phyloP scores from a whole-genome alignment of 1,140 invertebrate species.

The Harpegnathos saltator region DNA sequence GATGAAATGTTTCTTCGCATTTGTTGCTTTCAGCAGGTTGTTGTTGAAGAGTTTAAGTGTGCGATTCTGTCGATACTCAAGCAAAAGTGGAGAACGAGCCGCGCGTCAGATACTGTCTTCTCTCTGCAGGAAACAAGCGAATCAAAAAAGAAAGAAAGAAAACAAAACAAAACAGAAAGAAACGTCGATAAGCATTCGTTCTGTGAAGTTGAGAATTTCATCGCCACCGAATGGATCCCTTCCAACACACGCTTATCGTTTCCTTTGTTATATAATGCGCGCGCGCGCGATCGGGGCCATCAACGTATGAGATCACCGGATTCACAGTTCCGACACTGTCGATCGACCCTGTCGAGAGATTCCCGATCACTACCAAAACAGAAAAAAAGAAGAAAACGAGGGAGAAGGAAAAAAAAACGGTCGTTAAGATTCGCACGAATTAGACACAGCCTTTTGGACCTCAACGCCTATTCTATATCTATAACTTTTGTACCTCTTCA shows the following conservation, averaged over 20 bases:
- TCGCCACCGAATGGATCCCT: not conserved
- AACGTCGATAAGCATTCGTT: constrained; percentile 12
- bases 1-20: not conserved
- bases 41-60: not conserved
- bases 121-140: not conserved
- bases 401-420: constrained; percentile 19
- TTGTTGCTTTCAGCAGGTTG: not conserved
- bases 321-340: constrained; percentile 18
- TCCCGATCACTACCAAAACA: not conserved
- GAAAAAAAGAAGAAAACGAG: not conserved
- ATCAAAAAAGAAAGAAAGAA: too few species aligned
- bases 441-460: constrained; percentile 78
- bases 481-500: constrained; percentile 80
- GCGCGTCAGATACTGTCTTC: not conserved
- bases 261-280: not conserved
- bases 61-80: not conserved
- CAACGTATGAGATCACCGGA: not conserved
- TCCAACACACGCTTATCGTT: not conserved
- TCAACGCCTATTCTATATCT: constrained; percentile 76
- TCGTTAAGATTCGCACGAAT: constrained; percentile 64
- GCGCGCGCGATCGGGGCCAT: constrained; percentile 11
- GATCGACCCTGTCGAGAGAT: not conserved
- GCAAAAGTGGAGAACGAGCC: not conserved
- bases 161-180: not conserved
- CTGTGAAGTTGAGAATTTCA: constrained; percentile 6